These are phyloP conservation scores for Quadroppia sp. DNA, from an alignment of 2,888 invertebrate species.

Conservation along the genomic window DNA sequence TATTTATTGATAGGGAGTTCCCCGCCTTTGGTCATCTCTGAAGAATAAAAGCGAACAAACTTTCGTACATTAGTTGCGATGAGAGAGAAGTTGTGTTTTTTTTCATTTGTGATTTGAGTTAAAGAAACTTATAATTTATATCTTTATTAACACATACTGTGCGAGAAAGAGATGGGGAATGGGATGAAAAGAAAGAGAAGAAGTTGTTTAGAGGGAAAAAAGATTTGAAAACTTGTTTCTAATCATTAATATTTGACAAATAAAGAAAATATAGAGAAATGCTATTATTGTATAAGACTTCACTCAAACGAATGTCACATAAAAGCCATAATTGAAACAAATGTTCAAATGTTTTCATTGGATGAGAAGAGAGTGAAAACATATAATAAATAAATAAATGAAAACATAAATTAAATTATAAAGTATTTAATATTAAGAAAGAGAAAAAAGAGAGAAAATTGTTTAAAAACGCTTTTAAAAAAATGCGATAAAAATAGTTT, in stretches of 20 bases:
- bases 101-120: not conserved
- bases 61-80: too few relatives aligned
- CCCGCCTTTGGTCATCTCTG: too few relatives aligned
- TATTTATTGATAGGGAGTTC: too few relatives aligned
- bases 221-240: too few relatives aligned
- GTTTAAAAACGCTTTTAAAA: too few relatives aligned
- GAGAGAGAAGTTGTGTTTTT: too few relatives aligned
- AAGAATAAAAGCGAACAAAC: too few relatives aligned
- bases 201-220: not conserved
- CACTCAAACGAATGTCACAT: not conserved
- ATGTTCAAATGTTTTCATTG: not conserved
- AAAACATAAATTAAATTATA: too few relatives aligned
- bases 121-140: not conserved
- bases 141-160: not conserved
- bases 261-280: not conserved
- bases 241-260: conserved; percentile 1
- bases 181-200: not conserved
- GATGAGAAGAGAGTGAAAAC: too few relatives aligned
- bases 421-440: too few relatives aligned
- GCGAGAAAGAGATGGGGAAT: not conserved
- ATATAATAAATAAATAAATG: not conserved
- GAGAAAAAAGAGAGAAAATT: too few relatives aligned
- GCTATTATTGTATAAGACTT: not conserved
- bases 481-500: too few relatives aligned
- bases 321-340: conserved; percentile 17